Percentiles rank a stretch among this genome's conserved stretches.
Conservation (phyloP, 1,140 invertebrate genomes). For the Tetraneura akinire region DNA sequence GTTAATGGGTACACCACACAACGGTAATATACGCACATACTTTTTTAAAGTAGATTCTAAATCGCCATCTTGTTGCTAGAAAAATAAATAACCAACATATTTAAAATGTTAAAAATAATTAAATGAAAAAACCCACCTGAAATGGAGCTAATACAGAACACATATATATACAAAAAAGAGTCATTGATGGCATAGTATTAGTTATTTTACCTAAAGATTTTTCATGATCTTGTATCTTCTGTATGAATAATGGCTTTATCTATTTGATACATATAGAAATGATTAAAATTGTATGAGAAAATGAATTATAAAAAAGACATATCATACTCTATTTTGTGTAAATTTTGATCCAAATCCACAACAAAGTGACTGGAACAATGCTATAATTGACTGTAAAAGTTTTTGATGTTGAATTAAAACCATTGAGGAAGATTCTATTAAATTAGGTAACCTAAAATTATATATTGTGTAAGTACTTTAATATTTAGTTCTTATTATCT, state of each 20-base stretch:
- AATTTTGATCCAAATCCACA: constrained; percentile 62
- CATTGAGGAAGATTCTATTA: constrained; percentile 59
- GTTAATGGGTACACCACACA: constrained; percentile 63
- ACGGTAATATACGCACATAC: constrained; percentile 62
- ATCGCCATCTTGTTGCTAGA: constrained; percentile 59
- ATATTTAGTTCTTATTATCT: too few relatives aligned
- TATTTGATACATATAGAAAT: constrained; percentile 53
- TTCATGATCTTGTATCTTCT: constrained; percentile 60
- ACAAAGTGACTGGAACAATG: constrained; percentile 58
- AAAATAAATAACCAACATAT: background rate
- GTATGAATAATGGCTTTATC: constrained; percentile 62
- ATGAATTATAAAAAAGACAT: background rate
- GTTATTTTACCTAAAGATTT: constrained; percentile 58
- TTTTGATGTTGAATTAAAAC: constrained; percentile 58
- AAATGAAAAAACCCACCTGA: constrained; percentile 52
- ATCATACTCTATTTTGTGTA: constrained; percentile 53
- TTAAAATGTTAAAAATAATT: background rate
- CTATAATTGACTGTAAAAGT: constrained; percentile 53
- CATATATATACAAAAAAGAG: constrained; percentile 64
- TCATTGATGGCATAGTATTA: constrained; percentile 60
- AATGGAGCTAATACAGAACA: constrained; percentile 60
- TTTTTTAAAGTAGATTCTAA: constrained; percentile 62
- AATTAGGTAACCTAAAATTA: constrained; percentile 58
- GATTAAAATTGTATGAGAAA: background rate
- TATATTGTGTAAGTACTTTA: too few relatives aligned